Percentiles rank a stretch among this genome's conserved stretches.
Evolutionary conservation across 2,888 invertebrate genomes (phyloP).

Genomic region (Agrilus mali): DNA sequence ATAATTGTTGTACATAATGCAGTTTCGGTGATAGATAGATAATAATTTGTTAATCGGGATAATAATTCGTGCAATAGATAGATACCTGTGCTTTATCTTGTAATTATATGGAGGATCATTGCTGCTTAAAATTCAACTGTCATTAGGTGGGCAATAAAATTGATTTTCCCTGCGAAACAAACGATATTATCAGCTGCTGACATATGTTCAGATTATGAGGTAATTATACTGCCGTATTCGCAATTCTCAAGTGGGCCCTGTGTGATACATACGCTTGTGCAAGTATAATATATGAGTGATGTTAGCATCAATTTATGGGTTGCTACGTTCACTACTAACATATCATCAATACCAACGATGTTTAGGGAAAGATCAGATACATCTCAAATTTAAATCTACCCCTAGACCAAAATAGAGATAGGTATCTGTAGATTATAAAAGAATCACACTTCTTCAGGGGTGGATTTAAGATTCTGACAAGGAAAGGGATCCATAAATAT

Average conservation of each 20-base stretch:
- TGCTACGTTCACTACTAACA: neutral
- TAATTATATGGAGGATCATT: neutral
- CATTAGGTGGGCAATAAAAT: slow-evolving; percentile 12
- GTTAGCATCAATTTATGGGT: slow-evolving; percentile 1
- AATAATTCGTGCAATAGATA: no score
- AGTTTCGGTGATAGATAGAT: no score
- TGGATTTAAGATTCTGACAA: no score
- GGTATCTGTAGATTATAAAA: no score
- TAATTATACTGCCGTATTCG: slow-evolving; percentile 7
- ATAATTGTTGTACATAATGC: no score
- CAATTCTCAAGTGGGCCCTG: slow-evolving; percentile 8
- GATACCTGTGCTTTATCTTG: neutral
- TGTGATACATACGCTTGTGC: neutral
- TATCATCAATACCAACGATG: no score
- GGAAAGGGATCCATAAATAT: no score
- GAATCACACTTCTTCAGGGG: no score
- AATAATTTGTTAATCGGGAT: no score
- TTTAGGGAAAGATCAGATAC: no score
- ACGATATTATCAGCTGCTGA: slow-evolving; percentile 10
- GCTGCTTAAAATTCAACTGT: slow-evolving; percentile 6
- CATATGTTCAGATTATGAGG: slow-evolving; percentile 9
- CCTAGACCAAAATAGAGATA: neutral
- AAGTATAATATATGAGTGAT: slow-evolving; percentile 6
- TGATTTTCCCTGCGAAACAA: slow-evolving; percentile 10
- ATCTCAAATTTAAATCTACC: no score